Percentiles rank a stretch among this genome's conserved stretches.
These are phyloP conservation scores for Acanthochromis polyacanthus DNA, from an alignment of 2,113 vertebrate species.

Conservation along the genomic window DNA sequence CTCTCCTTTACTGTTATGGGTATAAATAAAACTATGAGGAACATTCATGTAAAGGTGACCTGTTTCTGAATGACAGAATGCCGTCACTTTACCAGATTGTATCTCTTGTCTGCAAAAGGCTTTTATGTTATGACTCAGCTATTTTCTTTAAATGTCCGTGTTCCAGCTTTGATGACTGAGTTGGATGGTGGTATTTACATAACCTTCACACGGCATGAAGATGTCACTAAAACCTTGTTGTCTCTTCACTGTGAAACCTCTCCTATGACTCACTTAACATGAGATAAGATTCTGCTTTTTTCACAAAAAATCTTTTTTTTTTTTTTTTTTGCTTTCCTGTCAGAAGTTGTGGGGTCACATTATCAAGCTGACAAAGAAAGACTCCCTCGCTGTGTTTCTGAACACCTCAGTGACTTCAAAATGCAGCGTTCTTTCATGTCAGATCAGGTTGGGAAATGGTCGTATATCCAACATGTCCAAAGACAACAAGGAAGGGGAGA, in stretches of 20 bases:
- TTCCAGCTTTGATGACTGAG: conserved; percentile 39
- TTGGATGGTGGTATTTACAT: conserved; percentile 47
- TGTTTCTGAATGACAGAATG: too few species aligned
- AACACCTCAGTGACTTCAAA: conserved; percentile 48
- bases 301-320: conserved; percentile 9
- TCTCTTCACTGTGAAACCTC: conserved; percentile 33
- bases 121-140: conserved; percentile 23
- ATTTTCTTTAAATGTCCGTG: conserved; percentile 2
- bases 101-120: too few species aligned
- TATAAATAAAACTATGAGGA: too few species aligned
- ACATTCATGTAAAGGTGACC: too few species aligned
- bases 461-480: conserved; percentile 61
- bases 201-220: conserved; percentile 46
- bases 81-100: too few species aligned
- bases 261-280: conserved; percentile 45
- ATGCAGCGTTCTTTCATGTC: conserved; percentile 64
- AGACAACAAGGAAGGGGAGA: conserved; percentile 62
- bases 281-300: conserved; percentile 42
- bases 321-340: conserved; percentile 20
- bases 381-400: conserved; percentile 30
- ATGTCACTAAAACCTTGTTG: conserved; percentile 30
- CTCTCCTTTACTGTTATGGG: too few species aligned
- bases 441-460: conserved; percentile 62
- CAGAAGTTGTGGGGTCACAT: conserved; percentile 29
- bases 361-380: conserved; percentile 35